Evolutionary conservation across 1,140 invertebrate species (phyloP), one percentile per base, ranked within the genome.

Genomic region (Papilio aristodemus): DNA sequence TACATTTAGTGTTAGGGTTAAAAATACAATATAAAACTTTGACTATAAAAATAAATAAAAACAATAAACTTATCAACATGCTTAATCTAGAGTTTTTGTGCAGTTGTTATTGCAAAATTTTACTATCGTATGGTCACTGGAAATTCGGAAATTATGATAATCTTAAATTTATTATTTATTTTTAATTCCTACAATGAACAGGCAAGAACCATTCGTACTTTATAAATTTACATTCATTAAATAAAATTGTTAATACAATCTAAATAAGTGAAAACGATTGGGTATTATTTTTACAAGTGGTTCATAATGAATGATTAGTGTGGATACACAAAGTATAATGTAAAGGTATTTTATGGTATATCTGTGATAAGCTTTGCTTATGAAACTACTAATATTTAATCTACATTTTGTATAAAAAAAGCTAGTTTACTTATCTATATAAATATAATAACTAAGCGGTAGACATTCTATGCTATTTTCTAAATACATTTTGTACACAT

Each of bases 401-500:
- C 39, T 13, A 10, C 39, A 4, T 27, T 57, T 25, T 25, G 32
- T 60, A 17, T 37, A 14, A 60, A 38, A 62, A 38, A 3, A 38
- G n/a, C n/a, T 38, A 64, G 43, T 10, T 64, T 37, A n/a, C 43
- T 66, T 17, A 41, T 66, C 17, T 68, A 73, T 57, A 69, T 62
- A 69, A 73, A 75, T 75, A 75, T 73, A 67, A 69, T 71, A 75
- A 75, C 39, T 11, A 54, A 68, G 41, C 60, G 37, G 46, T 71
- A 67, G 70, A 57, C 67, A 41, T 68, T 70, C 64, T 72, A 74
- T 77, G 64, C 75, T 73, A 76, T 62, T 60, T 69, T 71, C 71
- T 80, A 77, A n/a, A 78, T 74, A 75, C 77, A 78, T 76, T 81
- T 81, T 81, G 79, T 81, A 83, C 81, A 79, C 57, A 50, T 69